Conservation (phyloP, 2,797 vertebrate genomes). For the Zenarchopterus dispar region DNA sequence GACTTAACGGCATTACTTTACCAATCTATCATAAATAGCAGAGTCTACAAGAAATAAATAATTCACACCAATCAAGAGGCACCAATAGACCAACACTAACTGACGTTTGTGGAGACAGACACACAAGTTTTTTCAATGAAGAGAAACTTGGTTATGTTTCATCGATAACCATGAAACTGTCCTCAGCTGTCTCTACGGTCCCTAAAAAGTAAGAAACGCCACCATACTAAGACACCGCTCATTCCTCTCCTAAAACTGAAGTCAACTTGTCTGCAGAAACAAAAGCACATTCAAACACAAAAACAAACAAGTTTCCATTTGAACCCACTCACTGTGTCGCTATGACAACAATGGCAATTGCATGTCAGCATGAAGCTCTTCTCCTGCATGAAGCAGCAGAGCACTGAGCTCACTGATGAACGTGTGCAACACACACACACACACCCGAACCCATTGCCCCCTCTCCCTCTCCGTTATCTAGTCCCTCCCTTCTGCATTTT, state of each 20-base stretch:
- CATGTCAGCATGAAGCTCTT: conserved; percentile 49
- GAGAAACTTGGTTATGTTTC: no score
- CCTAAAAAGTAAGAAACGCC: no score
- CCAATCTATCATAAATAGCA: no score
- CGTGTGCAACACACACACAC: conserved; percentile 21
- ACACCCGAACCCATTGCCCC: conserved; percentile 73
- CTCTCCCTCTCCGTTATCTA: conserved; percentile 18
- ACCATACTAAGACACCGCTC: no score
- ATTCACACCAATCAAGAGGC: no score
- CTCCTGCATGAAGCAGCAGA: conserved; percentile 37
- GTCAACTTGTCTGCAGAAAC: conserved; percentile 5
- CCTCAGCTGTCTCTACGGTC: no score
- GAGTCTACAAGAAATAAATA: no score
- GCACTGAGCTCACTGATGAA: conserved; percentile 53
- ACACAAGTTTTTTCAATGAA: no score
- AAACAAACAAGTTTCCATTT: conserved; percentile 31
- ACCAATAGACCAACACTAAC: no score
- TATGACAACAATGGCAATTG: conserved; percentile 54
- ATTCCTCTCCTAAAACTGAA: not conserved
- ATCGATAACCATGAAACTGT: no score
- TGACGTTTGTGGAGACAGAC: no score
- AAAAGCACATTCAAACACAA: conserved; percentile 6
- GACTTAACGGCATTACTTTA: no score
- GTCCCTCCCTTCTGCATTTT: conserved; percentile 13
- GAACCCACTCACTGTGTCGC: conserved; percentile 41